phyloP scores from a whole-genome alignment of 2,888 invertebrate genomes.

The Drosophila incognita region DNA sequence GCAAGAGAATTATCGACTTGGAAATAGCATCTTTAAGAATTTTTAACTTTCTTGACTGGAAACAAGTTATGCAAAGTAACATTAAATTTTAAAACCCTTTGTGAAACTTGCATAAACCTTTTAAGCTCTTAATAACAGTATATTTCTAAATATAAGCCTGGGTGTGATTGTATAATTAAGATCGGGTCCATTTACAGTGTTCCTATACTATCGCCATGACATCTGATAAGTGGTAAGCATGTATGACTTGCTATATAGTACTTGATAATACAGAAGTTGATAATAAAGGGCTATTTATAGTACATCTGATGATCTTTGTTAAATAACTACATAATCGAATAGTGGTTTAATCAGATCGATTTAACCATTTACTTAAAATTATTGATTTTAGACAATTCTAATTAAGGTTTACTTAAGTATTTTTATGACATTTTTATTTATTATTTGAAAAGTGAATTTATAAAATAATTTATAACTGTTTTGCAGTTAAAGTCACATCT shows the following conservation, averaged over 20 bases:
- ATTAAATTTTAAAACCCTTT: too few species aligned
- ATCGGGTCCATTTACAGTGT: not conserved
- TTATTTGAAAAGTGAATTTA: not conserved
- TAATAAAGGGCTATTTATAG: not conserved
- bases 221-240: slow-evolving; percentile 2
- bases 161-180: slow-evolving; percentile 1
- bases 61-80: not conserved
- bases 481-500: not conserved
- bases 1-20: not conserved
- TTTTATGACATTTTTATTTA: not conserved
- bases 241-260: not conserved
- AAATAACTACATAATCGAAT: not conserved
- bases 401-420: not conserved
- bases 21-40: not conserved
- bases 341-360: not conserved
- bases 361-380: not conserved
- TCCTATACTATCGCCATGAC: not conserved
- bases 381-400: not conserved
- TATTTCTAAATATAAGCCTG: not conserved
- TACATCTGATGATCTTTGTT: not conserved
- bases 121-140: too few species aligned
- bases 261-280: not conserved
- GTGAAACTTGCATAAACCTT: not conserved
- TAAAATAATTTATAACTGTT: not conserved
- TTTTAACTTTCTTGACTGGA: too few species aligned